These are phyloP conservation scores for Enteromius mattozi DNA, from an alignment of 2,797 vertebrate species.

Conservation along the genomic window DNA sequence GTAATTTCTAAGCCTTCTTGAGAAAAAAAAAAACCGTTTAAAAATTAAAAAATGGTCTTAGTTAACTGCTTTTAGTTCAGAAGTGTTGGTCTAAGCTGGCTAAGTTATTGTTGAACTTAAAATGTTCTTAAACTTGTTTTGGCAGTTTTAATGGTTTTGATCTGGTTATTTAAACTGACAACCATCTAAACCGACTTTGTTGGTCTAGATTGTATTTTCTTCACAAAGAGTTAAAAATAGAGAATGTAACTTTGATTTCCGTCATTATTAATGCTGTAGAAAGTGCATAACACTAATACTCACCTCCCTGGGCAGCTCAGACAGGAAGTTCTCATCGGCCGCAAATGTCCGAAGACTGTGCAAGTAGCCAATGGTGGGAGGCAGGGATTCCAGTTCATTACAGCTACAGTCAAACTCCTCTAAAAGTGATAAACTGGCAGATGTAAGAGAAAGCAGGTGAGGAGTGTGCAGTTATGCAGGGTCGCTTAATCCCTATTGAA, in stretches of 20 bases:
- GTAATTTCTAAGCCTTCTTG: neutral
- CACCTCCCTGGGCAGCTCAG: constrained; percentile 94
- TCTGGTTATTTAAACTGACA: neutral
- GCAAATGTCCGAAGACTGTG: constrained; percentile 93
- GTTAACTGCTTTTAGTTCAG: neutral
- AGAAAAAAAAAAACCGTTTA: neutral
- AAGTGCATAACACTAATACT: constrained; percentile 56
- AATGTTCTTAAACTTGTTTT: neutral
- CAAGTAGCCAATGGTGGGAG: constrained; percentile 93
- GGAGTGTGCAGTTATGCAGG: constrained; percentile 14
- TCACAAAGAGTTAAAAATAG: neutral
- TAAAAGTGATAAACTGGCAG: constrained; percentile 90
- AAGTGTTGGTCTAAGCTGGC: neutral
- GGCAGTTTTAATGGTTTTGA: neutral
- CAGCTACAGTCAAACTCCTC: constrained; percentile 99
- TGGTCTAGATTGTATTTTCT: neutral
- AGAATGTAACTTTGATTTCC: constrained; percentile 6
- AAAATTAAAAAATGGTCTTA: neutral
- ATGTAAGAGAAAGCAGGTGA: constrained; percentile 30
- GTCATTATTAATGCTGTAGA: neutral
- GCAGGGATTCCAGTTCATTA: constrained; percentile 95
- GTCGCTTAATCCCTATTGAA: constrained; percentile 22
- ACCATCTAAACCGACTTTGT: neutral
- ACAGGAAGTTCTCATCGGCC: constrained; percentile 96
- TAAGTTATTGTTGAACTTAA: neutral